phyloP scores from a whole-genome alignment of 2,797 vertebrate species.

The Urophycis tenuis region DNA sequence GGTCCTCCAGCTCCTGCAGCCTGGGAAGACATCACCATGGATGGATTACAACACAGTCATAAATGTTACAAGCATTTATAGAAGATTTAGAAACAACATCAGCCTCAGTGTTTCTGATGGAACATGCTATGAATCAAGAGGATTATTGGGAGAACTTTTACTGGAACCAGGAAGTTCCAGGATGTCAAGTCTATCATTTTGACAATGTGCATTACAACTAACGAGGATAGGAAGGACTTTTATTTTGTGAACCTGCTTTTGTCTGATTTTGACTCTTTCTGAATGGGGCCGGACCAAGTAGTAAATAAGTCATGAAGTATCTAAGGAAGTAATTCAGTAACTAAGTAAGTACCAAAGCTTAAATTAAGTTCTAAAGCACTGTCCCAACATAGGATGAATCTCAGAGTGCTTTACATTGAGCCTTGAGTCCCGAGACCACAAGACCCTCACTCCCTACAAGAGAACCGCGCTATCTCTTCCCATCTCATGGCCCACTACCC shows the following conservation, averaged over 20 bases:
- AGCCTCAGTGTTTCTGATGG: neutral
- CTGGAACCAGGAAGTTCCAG: neutral
- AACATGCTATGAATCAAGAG: neutral
- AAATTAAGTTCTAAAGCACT: too few species aligned
- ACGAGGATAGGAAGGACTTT: neutral
- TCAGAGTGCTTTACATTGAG: neutral
- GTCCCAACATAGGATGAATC: too few species aligned
- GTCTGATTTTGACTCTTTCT: neutral
- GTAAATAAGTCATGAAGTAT: too few species aligned
- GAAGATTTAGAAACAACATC: too few species aligned
- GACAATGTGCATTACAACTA: neutral
- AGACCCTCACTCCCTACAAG: neutral
- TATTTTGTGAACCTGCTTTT: neutral
- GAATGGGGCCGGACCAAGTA: neutral
- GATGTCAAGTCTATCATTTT: neutral
- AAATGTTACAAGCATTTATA: neutral
- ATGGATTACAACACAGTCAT: neutral
- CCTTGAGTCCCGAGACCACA: neutral
- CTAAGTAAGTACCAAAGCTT: too few species aligned
- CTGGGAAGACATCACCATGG: constrained; percentile 51
- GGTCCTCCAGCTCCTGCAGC: constrained; percentile 94
- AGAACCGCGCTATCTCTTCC: neutral
- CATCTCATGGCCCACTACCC: neutral
- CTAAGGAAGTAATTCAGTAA: too few species aligned
- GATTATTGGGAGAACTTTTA: neutral